These are phyloP conservation scores for Scaptomyza cyrtandrae DNA, from an alignment of 2,888 invertebrate species.

Conservation along the genomic window DNA sequence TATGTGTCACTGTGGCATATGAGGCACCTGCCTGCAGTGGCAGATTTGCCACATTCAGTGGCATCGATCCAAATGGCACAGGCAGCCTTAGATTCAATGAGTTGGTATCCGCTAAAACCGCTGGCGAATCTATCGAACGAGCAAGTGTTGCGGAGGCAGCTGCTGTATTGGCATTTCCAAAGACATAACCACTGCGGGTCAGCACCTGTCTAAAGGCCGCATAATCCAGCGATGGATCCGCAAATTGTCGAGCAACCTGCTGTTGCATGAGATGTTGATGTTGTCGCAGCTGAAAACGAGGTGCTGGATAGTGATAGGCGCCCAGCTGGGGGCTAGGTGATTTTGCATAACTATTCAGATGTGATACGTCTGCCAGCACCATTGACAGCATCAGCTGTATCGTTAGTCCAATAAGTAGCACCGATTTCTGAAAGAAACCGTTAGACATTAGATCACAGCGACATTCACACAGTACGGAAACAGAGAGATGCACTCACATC, in stretches of 20 bases:
- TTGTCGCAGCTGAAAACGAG: constrained; percentile 34
- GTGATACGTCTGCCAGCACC: constrained; percentile 58
- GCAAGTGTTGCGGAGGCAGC: constrained; percentile 42
- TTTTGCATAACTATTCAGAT: constrained; percentile 58
- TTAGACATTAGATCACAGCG: constrained; percentile 29
- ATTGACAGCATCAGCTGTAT: constrained; percentile 43
- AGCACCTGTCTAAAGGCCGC: constrained; percentile 79
- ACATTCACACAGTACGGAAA: not conserved
- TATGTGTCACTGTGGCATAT: constrained; percentile 71
- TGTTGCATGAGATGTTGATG: constrained; percentile 26
- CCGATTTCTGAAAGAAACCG: constrained; percentile 46
- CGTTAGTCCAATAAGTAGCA: constrained; percentile 9
- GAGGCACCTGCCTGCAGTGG: constrained; percentile 81
- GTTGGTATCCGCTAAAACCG: constrained; percentile 51
- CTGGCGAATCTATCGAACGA: constrained; percentile 38
- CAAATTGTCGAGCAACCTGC: constrained; percentile 66
- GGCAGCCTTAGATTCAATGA: constrained; percentile 79
- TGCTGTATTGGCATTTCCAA: constrained; percentile 33
- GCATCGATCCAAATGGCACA: constrained; percentile 76
- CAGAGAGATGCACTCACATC: constrained; percentile 60
- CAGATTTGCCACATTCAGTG: constrained; percentile 75
- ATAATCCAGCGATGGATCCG: constrained; percentile 74
- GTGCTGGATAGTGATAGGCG: constrained; percentile 78
- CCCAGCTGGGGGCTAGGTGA: constrained; percentile 57
- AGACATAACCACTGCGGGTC: constrained; percentile 76